phyloP scores from a whole-genome alignment of 53 echinoderm and acorn worm genomes.

The Patiria pectinifera region DNA sequence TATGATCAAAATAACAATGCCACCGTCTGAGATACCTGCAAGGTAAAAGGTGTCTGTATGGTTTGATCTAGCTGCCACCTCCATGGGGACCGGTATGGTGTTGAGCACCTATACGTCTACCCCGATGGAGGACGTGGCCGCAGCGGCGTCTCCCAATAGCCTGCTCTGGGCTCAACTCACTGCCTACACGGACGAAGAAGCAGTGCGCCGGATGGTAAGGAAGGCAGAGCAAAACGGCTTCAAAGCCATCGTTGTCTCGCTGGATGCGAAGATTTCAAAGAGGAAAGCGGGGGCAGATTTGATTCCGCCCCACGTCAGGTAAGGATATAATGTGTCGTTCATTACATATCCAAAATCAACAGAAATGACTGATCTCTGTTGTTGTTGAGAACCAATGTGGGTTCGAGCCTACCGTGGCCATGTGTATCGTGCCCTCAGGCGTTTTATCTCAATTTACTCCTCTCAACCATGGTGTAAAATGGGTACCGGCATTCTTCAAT shows the following conservation, averaged over 20 bases:
- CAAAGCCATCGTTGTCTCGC: conserved; percentile 82
- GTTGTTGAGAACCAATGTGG: no score
- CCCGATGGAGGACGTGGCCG: conserved; percentile 83
- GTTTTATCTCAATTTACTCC: no score
- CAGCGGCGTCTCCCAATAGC: conserved; percentile 70
- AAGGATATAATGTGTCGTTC: neutral
- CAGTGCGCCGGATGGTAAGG: conserved; percentile 61
- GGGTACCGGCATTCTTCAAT: no score
- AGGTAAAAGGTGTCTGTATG: no score
- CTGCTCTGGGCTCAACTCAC: conserved; percentile 84
- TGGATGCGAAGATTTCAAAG: conserved; percentile 70
- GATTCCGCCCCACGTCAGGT: conserved; percentile 28
- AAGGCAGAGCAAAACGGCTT: conserved; percentile 83
- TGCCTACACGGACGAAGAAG: conserved; percentile 66
- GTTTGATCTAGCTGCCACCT: conserved; percentile 65
- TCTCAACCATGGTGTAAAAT: no score
- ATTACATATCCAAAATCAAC: no score
- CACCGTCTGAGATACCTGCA: neutral
- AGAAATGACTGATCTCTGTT: no score
- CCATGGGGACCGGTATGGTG: conserved; percentile 81
- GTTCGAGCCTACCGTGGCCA: no score
- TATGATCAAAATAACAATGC: neutral
- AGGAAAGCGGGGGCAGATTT: conserved; percentile 73
- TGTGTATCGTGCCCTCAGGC: no score
- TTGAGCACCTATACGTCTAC: conserved; percentile 77